phyloP scores from a whole-genome alignment of 2,888 invertebrate species.

The Tetranychus piercei region DNA sequence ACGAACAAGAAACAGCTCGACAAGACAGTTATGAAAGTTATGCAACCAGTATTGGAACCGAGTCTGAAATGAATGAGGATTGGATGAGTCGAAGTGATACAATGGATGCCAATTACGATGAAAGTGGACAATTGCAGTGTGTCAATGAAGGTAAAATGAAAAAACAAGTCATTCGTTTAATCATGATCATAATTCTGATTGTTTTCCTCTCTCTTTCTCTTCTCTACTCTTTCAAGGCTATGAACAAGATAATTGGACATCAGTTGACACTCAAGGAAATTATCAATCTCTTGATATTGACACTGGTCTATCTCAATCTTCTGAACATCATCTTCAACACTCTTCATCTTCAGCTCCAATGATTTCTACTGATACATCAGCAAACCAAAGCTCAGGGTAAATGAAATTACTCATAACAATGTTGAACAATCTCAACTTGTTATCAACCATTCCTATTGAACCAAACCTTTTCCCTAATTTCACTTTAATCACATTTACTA shows the following conservation, averaged over 20 bases:
- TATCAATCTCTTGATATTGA: neutral
- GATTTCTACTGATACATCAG: neutral
- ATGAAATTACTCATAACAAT: neutral
- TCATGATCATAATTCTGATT: neutral
- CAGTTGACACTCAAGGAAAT: neutral
- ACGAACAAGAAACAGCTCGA: neutral
- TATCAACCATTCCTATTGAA: too few species aligned
- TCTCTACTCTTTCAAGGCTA: neutral
- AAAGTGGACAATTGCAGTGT: neutral
- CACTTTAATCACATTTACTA: neutral
- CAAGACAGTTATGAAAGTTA: conserved; percentile 20
- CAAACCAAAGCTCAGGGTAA: neutral
- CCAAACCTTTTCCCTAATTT: neutral
- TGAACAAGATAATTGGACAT: neutral
- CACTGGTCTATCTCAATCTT: neutral
- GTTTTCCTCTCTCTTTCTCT: neutral
- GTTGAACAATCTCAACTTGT: too few species aligned
- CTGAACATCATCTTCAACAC: neutral
- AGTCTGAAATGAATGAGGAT: conserved; percentile 16
- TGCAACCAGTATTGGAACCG: conserved; percentile 16
- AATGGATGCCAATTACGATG: neutral
- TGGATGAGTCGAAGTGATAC: neutral
- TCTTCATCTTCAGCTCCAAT: neutral
- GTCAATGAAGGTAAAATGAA: conserved; percentile 1
- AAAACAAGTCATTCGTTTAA: neutral